Conservation (phyloP, 2,113 vertebrate species). For the Pseudois nayaur region DNA sequence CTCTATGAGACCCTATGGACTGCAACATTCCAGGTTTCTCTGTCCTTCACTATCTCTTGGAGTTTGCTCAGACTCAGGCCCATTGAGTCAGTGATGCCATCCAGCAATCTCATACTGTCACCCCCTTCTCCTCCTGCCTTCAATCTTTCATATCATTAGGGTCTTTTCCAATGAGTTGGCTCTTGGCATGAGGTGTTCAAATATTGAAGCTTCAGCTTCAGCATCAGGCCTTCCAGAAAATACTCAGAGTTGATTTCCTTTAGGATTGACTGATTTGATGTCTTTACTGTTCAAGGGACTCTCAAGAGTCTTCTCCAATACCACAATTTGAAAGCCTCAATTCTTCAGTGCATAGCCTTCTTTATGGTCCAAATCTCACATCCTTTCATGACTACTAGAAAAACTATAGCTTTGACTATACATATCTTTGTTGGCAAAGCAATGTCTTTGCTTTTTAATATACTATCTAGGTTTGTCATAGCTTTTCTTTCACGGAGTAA, state of each 20-base stretch:
- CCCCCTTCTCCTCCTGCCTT: not conserved
- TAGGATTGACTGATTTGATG: not conserved
- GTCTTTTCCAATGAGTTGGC: not conserved
- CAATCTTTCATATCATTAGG: not conserved
- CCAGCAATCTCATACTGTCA: not conserved
- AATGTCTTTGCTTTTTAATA: not conserved
- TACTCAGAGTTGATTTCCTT: not conserved
- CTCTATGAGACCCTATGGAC: not conserved
- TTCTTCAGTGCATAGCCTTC: not conserved
- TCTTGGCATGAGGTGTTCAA: not conserved
- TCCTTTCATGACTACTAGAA: not conserved
- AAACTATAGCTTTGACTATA: not conserved
- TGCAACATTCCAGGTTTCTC: not conserved
- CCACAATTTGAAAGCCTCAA: not conserved
- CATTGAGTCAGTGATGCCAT: not conserved
- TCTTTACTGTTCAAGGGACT: not conserved
- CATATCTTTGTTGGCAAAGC: not conserved
- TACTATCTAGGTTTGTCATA: not conserved
- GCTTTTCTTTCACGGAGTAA: not conserved
- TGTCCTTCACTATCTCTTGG: not conserved
- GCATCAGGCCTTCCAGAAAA: not conserved
- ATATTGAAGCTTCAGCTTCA: not conserved
- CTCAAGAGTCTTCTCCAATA: not conserved
- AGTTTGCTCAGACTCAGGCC: not conserved
- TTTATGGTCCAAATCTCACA: not conserved